phyloP scores from a whole-genome alignment of 2,113 vertebrate genomes.

The Protobothrops flavoviridis region DNA sequence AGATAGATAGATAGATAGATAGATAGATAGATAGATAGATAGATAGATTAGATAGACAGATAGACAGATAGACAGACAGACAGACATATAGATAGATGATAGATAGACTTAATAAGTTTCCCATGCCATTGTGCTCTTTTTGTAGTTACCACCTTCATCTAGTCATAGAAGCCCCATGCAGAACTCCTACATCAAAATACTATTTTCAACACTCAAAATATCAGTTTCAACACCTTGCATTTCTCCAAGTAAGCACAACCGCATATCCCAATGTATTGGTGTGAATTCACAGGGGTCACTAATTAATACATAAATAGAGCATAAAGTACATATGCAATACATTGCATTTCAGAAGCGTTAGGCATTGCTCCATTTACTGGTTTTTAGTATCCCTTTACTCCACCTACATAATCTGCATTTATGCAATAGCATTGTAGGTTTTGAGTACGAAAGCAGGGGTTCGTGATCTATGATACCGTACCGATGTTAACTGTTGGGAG shows the following conservation, averaged over 20 bases:
- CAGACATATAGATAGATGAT: no score
- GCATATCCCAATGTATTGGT: neutral
- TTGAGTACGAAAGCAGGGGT: neutral
- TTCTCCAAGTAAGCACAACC: neutral
- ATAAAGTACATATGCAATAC: neutral
- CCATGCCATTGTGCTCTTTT: neutral
- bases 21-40: no score
- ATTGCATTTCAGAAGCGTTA: neutral
- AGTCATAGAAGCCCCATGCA: neutral
- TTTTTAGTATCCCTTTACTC: neutral
- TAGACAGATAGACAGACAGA: no score
- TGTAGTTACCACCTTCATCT: neutral
- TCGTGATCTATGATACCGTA: neutral
- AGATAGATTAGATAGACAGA: no score
- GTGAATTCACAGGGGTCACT: neutral
- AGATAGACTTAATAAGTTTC: no score
- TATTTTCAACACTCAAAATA: neutral
- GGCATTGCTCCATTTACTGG: neutral
- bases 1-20: no score
- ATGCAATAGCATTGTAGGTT: no score
- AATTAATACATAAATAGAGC: neutral
- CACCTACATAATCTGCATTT: neutral
- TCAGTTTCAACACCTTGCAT: neutral
- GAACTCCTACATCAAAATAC: neutral
- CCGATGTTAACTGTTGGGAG: neutral